Evolutionary conservation across 30 jellyfish, hydroid and myxozoan species (phyloP).

Genomic region (Hydra vulgaris): DNA sequence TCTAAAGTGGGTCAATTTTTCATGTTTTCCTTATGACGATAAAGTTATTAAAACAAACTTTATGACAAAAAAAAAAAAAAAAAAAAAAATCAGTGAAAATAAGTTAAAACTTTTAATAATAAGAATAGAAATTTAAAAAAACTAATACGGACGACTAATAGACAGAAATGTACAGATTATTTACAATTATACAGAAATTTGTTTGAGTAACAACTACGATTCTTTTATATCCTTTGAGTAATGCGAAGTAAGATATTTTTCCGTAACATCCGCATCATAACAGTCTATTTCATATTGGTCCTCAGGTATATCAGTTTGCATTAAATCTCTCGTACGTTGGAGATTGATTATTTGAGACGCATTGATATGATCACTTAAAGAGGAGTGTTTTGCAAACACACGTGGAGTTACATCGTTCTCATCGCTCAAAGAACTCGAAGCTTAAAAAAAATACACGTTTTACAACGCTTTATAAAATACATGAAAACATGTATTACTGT

Average conservation of each 20-base stretch:
- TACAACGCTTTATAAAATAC: too few relatives aligned
- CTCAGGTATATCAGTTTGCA: slow-evolving; percentile 20
- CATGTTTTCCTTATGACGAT: too few relatives aligned
- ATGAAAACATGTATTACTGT: too few relatives aligned
- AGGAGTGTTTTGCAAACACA: not conserved
- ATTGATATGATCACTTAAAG: not conserved
- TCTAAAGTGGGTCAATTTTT: too few relatives aligned
- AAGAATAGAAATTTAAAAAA: not conserved
- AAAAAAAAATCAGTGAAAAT: too few relatives aligned
- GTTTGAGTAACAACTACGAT: not conserved
- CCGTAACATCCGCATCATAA: slow-evolving; percentile 88
- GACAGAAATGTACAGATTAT: not conserved
- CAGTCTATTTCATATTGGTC: slow-evolving; percentile 47
- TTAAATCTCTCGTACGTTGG: not conserved
- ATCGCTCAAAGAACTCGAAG: not conserved
- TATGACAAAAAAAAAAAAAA: too few relatives aligned
- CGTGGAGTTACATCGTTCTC: not conserved
- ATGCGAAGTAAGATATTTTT: slow-evolving; percentile 48
- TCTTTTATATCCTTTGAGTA: slow-evolving; percentile 14
- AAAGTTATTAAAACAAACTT: too few relatives aligned
- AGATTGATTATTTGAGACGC: not conserved
- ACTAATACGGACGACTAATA: too few relatives aligned
- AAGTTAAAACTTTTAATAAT: not conserved
- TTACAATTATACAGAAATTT: not conserved
- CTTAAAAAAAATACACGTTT: not conserved